Evolutionary conservation across 2,113 vertebrate species (phyloP).

Genomic region (Myrmophylax atrothorax): DNA sequence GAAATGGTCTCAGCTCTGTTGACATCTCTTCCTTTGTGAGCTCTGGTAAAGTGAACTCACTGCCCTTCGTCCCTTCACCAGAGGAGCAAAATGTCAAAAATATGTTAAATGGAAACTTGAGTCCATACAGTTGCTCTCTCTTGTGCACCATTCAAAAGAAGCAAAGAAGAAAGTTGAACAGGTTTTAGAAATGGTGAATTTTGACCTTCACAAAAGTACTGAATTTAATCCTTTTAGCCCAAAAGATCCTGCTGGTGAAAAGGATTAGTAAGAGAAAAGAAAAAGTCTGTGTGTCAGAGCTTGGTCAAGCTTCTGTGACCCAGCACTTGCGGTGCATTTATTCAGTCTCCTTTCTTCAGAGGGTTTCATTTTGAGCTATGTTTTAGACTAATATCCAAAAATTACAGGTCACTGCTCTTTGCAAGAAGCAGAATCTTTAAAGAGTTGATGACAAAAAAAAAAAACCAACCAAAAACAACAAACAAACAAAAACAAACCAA

Average conservation of each 20-base stretch:
- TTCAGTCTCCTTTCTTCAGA: background rate
- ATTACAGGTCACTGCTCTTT: background rate
- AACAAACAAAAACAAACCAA: too few relatives aligned
- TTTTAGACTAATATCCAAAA: background rate
- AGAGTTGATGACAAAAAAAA: background rate
- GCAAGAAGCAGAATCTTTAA: background rate
- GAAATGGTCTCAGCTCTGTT: background rate
- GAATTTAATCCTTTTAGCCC: conserved; percentile 38
- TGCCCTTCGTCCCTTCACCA: background rate
- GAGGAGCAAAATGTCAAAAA: conserved; percentile 41
- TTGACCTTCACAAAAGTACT: conserved; percentile 35
- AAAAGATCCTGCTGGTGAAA: conserved; percentile 9
- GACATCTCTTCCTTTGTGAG: conserved; percentile 7
- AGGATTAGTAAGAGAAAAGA: background rate
- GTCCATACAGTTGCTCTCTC: background rate
- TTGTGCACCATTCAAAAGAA: background rate
- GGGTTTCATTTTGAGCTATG: background rate
- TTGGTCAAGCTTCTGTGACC: conserved; percentile 29
- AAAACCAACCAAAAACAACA: too few relatives aligned
- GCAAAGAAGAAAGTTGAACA: conserved; percentile 11
- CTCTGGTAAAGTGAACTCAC: background rate
- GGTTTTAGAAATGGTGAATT: background rate
- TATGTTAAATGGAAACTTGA: conserved; percentile 32
- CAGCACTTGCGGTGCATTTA: background rate
- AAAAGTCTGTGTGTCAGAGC: background rate